Base-by-base conservation (phyloP, 2,888 invertebrate genomes). In the Cheilosia pagana region DNA sequence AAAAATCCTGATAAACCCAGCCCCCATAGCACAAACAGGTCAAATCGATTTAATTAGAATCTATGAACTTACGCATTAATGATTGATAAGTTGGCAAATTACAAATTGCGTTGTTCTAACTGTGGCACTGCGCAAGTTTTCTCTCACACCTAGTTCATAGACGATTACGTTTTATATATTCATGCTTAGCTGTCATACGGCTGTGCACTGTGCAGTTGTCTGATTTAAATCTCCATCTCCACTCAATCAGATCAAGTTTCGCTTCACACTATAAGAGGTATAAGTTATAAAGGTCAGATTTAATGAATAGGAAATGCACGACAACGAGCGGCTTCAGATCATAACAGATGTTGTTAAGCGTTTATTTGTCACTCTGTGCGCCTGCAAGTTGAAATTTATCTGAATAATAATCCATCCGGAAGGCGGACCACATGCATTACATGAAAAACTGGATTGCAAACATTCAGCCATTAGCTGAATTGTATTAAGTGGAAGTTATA, bases 221-320 rank as follows among this genome's bases (percentile, higher is more conserved):
- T 25, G 57, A 65, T 53, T 31, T 7, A 72, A 39, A 67, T 62
- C 79, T 62, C 55, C 48, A 55, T 62, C 79, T 62, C 55, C 53
- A 55, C 68, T 75, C 68, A 62, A 53, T 68, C 45, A 14, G 55
- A 68, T 81, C 81, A 62, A 57, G 81, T 75, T 68, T 62, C 21
- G 6, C n/a, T 59, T 62, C 31, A 14, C 41, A 31, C 31, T 75
- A 35, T 35, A 81, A 81, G n/a, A n/a, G n/a, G n/a, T n/a, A n/a
- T n/a, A n/a, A n/a, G n/a, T n/a, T n/a, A n/a, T n/a, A n/a, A n/a
- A n/a, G 81, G 81, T 75, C 81, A 68, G 12, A 67, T 68, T 75
- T 75, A 81, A 81, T 81, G 60, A 74, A 68, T 68, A 81, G 81
- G 81, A 81, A 81, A 75, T 75, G 75, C 75, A 75, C 55, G 60